These are phyloP conservation scores for Pyrrhia umbra DNA, from an alignment of 2,888 invertebrate species.

Conservation along the genomic window DNA sequence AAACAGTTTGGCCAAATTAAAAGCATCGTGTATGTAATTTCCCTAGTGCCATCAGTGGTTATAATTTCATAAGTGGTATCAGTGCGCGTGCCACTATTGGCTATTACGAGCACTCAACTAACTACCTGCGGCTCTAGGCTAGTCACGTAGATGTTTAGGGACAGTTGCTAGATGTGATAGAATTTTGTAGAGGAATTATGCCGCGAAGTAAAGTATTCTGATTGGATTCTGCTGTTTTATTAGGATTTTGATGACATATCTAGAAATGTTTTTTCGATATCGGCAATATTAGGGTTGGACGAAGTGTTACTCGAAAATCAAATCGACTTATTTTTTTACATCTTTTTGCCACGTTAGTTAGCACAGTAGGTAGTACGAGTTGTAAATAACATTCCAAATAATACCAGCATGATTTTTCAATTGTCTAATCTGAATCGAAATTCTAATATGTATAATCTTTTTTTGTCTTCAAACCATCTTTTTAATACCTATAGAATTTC, in stretches of 20 bases:
- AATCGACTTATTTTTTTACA: no score
- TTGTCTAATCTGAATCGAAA: no score
- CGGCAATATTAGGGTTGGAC: not conserved
- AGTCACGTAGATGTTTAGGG: not conserved
- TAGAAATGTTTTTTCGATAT: not conserved
- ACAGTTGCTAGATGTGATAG: constrained; percentile 16
- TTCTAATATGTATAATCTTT: no score
- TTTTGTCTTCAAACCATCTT: no score
- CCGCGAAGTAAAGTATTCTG: not conserved
- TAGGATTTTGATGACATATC: not conserved
- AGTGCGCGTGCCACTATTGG: constrained; percentile 20
- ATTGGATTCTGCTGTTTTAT: not conserved
- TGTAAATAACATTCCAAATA: no score
- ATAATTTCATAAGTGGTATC: constrained; percentile 43
- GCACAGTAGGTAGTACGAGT: no score
- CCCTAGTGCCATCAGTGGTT: constrained; percentile 34
- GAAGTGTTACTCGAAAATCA: no score
- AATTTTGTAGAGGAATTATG: not conserved
- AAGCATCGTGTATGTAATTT: constrained; percentile 28
- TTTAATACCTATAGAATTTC: not conserved
- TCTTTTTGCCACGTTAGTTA: no score
- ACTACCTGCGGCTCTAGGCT: constrained; percentile 21
- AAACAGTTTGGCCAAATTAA: constrained; percentile 39
- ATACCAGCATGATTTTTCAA: no score
- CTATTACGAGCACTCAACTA: constrained; percentile 41